Conservation (phyloP, 2,888 invertebrate species). For the Alcis repandata region DNA sequence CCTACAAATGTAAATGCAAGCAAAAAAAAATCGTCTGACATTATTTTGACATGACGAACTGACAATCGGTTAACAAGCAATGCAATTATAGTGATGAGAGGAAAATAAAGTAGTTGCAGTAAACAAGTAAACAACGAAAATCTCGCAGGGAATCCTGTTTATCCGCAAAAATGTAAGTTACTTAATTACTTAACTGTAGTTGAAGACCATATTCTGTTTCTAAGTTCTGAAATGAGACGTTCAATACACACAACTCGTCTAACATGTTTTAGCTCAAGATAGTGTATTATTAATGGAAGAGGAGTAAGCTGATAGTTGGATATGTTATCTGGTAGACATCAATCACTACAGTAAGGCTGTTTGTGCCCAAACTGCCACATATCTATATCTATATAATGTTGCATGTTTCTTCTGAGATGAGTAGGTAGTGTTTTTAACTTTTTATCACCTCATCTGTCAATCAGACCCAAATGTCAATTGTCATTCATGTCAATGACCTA, state of each 20-base stretch:
- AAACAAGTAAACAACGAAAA: neutral
- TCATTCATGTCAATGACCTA: conserved; percentile 60
- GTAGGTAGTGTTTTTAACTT: conserved; percentile 16
- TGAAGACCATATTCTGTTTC: neutral
- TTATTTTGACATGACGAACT: too few species aligned
- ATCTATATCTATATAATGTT: neutral
- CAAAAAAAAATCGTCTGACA: too few species aligned
- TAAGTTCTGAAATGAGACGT: neutral
- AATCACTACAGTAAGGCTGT: neutral
- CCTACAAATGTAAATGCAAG: too few species aligned
- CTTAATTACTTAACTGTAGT: neutral
- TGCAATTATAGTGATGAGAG: neutral
- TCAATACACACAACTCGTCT: neutral
- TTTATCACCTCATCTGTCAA: neutral
- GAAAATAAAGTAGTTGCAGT: neutral
- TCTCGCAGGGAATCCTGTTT: neutral
- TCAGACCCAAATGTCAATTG: conserved; percentile 15
- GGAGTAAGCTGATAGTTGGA: neutral
- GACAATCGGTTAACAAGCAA: too few species aligned
- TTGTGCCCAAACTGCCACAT: neutral
- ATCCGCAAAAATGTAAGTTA: neutral
- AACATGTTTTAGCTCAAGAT: neutral
- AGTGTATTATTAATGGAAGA: neutral
- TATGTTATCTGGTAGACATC: neutral
- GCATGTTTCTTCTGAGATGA: conserved; percentile 1